A percentile compares a stretch with the other conserved stretches of the same genome.
Conservation (phyloP, 2,113 vertebrate genomes). For the Astur gentilis region DNA sequence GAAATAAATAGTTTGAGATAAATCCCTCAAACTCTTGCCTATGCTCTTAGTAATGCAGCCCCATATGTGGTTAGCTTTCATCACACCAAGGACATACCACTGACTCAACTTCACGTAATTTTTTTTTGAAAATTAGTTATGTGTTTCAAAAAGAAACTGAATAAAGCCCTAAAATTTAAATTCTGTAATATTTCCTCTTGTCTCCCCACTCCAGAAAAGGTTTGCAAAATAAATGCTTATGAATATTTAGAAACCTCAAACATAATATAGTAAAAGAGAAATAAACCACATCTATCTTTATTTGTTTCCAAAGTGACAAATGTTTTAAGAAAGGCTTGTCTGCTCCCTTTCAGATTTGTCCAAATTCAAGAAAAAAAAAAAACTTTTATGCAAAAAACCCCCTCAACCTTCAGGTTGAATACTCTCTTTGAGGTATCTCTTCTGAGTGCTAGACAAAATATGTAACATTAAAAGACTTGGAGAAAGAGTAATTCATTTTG, state of each 20-base stretch:
- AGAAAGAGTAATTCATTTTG: background rate
- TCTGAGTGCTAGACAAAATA: background rate
- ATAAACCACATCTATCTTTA: background rate
- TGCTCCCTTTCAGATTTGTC: background rate
- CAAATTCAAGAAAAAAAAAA: background rate
- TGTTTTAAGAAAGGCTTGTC: background rate
- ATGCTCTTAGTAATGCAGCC: background rate
- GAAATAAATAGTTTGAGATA: background rate
- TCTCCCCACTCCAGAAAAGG: background rate
- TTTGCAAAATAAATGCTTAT: background rate
- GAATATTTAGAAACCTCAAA: background rate
- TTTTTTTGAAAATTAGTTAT: background rate
- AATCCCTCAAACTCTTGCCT: background rate
- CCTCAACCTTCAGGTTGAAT: background rate
- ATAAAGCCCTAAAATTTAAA: background rate
- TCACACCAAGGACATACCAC: background rate
- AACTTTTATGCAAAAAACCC: background rate
- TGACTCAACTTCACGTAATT: background rate
- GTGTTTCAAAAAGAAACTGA: background rate
- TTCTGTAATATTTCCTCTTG: background rate
- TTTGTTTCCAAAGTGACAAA: background rate
- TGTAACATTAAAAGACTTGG: background rate
- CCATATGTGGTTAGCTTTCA: background rate
- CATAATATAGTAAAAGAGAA: background rate
- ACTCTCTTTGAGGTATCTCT: background rate